Evolutionary conservation across 2,797 vertebrate genomes (phyloP), one percentile per base, ranked within the genome.

Genomic region (Sebastes iracundus): DNA sequence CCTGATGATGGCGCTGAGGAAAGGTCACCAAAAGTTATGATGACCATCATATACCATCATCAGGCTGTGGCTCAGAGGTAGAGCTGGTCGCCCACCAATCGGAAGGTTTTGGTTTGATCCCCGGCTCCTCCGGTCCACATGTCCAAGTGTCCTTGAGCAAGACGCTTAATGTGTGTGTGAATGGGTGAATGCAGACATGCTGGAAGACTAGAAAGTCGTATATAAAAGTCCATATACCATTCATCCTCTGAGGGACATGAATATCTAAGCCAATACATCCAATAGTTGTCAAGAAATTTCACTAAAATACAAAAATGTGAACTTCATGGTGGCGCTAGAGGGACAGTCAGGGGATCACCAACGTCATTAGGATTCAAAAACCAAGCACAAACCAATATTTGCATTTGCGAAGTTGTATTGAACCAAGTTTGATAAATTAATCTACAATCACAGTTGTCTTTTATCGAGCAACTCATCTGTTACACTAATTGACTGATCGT

Each of bases 381-480:
- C 14, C 0, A n/a, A 65, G 1, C 60, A 32, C 25, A 75, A 33
- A 28, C 32, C 11, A 33, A 32, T 67, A 22, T 5, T 18, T 7
- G 13, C 22, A 11, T 66, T 42, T 72, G 25, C 7, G 12, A 25
- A 18, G n/a, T 52, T 64, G 12, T 32, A 49, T 71, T 66, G 52
- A 76, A 10, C 10, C 61, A 35, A 23, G 12, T 63, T 63, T 5
- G 35, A 73, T 33, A 20, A 56, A 60, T 72, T 6, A 28, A 25
- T 80, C 14, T 20, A 1, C 53, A 30, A 46, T 64, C 1, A 9
- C 46, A 52, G 32, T 28, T 42, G 38, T 30, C 62, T 67, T 53
- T 69, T 70, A 76, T 82, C 14, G 7, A 63, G 28, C 2, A 33
- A 23, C 58, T 59, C 18, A 77, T 46, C 55, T 35, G 20, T 56